Percentiles rank a stretch among this genome's conserved stretches.
These are phyloP conservation scores for Ornithoptera alexandrae DNA, from an alignment of 2,888 invertebrate genomes.

Conservation along the genomic window DNA sequence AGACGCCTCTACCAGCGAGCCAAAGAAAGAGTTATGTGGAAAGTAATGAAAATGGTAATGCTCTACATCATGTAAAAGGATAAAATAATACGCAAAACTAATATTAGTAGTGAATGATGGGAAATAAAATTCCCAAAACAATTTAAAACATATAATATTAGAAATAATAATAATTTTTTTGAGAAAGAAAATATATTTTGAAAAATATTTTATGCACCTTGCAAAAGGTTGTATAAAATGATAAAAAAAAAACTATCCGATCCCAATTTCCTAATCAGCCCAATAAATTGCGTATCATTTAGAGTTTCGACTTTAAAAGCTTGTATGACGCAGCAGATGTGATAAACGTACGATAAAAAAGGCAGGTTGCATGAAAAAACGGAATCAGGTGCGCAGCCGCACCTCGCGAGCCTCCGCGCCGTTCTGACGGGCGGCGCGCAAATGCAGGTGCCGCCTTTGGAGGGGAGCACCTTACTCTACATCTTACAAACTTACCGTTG, in stretches of 20 bases:
- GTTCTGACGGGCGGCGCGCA: conserved; percentile 73
- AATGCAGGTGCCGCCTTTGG: conserved; percentile 76
- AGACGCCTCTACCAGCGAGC: no score
- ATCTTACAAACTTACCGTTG: conserved; percentile 62
- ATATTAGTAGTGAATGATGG: no score
- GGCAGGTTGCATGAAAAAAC: conserved; percentile 52
- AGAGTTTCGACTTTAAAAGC: conserved; percentile 27
- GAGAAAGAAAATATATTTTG: not conserved
- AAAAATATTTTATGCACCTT: not conserved
- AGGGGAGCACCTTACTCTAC: conserved; percentile 77
- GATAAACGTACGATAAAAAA: conserved; percentile 42
- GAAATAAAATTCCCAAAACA: no score
- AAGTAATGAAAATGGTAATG: no score
- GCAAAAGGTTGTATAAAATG: not conserved
- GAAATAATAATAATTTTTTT: no score
- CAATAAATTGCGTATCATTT: conserved; percentile 30
- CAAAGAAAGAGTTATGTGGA: no score
- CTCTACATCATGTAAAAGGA: no score
- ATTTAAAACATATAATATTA: no score
- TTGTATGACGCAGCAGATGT: conserved; percentile 40
- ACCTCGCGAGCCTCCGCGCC: conserved; percentile 57
- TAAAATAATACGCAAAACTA: no score
- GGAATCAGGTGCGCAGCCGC: conserved; percentile 62
- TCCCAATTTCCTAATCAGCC: conserved; percentile 21
- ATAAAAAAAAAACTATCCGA: not conserved